A percentile compares a stretch with the other conserved stretches of the same genome.
Evolutionary conservation across 1,140 invertebrate species (phyloP).

Genomic region (Aphidius gifuensis): DNA sequence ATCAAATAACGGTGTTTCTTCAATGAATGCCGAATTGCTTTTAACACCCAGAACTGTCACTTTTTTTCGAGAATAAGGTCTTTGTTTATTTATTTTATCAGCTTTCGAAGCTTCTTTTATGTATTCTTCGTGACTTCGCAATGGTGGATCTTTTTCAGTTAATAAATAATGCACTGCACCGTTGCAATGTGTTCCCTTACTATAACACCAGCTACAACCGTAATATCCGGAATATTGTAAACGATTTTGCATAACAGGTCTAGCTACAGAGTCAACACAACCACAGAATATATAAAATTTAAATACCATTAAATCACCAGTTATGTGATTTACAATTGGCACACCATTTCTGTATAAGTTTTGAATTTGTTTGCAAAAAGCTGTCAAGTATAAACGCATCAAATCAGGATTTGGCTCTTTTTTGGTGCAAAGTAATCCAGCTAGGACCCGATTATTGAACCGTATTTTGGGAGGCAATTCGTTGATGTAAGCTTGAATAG

Average conservation of each 20-base stretch:
- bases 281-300: background rate
- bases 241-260: slow-evolving; percentile 25
- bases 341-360: background rate
- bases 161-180: slow-evolving; percentile 21
- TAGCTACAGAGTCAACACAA: slow-evolving; percentile 25
- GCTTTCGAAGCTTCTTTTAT: slow-evolving; percentile 22
- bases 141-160: slow-evolving; percentile 2
- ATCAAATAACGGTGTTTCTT: slow-evolving; percentile 21
- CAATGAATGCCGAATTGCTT: slow-evolving; percentile 4
- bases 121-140: slow-evolving; percentile 23
- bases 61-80: background rate
- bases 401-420: background rate
- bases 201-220: slow-evolving; percentile 29
- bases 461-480: background rate
- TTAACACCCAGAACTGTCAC: slow-evolving; percentile 21
- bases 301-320: background rate
- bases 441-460: background rate
- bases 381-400: slow-evolving; percentile 17
- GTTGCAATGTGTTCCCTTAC: slow-evolving; percentile 21
- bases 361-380: background rate
- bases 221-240: slow-evolving; percentile 28
- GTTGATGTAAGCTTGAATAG: background rate
- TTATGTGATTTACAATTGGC: background rate
- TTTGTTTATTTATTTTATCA: slow-evolving; percentile 6
- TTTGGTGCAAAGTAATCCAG: background rate